Evolutionary conservation across 2,888 invertebrate genomes (phyloP), one percentile per base, ranked within the genome.

Genomic region (Magallana nippona): DNA sequence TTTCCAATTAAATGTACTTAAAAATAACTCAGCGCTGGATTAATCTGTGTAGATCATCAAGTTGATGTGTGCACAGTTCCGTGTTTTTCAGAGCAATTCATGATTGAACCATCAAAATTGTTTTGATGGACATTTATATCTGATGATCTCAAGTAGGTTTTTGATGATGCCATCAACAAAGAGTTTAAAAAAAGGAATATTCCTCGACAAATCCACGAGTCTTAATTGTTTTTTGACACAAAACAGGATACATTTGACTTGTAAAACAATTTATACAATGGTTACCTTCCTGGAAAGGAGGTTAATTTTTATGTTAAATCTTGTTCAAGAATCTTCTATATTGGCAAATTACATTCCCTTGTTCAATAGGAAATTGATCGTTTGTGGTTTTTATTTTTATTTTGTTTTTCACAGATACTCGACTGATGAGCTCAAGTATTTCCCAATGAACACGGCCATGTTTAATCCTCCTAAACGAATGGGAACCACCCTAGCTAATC

Each of bases 361-460:
- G 5, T 44, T 44, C 8, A 44, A 44, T 44, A 44, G 44, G 44
- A 44, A 44, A 44, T 44, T 44, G 44, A 44, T 44, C 44, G 44
- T 44, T 44, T 8, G 0, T 44, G 44, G 44, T 44, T 44, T 19
- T 78, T 78, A 11, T 44, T 56, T 80, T 55, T 78, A 78, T 78
- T 85, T 84, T 90, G 91, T 44, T 44, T 5, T 44, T 8, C 44
- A 11, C 90, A 95, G 95, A 84, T 98, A 97, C 94, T 96, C 97
- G 1, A 95, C 97, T 10, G 96, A 96, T 17, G 98, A 99, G 94
- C 95, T 99, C 84, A 97, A 97, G 93, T 97, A 97, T 93, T 96
- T 98, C 95, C 99, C 99, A 0, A 94, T 99, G 81, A 98, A 98
- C 94, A 98, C 99, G 11, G 97, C 97, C 86, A 93, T 98, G 84